Percentiles rank a stretch among this genome's conserved stretches.
Evolutionary conservation across 2,113 vertebrate genomes (phyloP).

Genomic region (Delphinus delphis): DNA sequence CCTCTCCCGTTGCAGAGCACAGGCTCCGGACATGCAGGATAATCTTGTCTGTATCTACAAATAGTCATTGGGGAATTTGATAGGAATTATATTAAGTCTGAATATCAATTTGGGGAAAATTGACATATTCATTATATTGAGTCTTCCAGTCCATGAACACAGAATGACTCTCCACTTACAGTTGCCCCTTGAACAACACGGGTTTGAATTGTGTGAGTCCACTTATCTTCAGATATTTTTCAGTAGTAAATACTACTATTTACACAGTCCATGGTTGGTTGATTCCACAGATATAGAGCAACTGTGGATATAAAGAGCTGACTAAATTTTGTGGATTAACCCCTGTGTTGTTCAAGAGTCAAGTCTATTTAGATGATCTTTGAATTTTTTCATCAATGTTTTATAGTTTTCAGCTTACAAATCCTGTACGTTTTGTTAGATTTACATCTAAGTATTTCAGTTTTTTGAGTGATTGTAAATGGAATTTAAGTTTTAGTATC

Average conservation of each 20-base stretch:
- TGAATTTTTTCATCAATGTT: neutral
- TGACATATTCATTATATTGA: neutral
- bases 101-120: neutral
- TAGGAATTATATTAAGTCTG: neutral
- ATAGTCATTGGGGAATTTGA: neutral
- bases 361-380: neutral
- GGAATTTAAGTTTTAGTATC: neutral
- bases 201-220: neutral
- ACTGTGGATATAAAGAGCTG: neutral
- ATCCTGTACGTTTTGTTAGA: neutral
- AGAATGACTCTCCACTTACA: neutral
- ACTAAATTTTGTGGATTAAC: neutral
- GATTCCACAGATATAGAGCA: neutral
- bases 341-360: neutral
- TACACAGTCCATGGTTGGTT: neutral
- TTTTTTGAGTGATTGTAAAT: neutral
- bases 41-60: neutral
- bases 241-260: neutral
- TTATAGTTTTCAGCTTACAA: neutral
- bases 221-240: neutral
- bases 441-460: neutral
- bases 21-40: neutral
- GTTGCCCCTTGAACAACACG: neutral
- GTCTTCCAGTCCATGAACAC: neutral
- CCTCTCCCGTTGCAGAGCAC: no score